Evolutionary conservation across 2,113 vertebrate species (phyloP).

Genomic region (Heterotilapia buettikoferi): DNA sequence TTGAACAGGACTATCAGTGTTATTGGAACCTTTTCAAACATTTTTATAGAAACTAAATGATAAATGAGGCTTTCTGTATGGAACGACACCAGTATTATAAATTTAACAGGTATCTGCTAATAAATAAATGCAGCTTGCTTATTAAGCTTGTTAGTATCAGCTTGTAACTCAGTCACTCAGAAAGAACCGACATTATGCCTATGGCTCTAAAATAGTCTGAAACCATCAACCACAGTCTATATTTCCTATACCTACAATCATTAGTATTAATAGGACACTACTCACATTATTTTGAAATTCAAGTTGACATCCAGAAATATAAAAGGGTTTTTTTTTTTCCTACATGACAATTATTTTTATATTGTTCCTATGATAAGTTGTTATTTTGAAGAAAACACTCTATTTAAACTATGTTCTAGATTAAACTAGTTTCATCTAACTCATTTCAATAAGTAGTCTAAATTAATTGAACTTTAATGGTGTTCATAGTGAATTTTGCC

Average conservation of each 20-base stretch:
- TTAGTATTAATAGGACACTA: neutral
- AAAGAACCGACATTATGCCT: neutral
- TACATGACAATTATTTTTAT: neutral
- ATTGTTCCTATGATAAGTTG: neutral
- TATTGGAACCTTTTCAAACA: neutral
- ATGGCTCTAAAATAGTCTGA: neutral
- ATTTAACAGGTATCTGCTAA: neutral
- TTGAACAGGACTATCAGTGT: accelerated
- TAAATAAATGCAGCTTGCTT: neutral
- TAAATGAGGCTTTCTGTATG: neutral
- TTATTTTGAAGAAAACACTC: neutral
- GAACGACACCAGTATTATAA: neutral
- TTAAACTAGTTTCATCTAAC: neutral
- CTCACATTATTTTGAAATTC: accelerated
- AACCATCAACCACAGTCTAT: neutral
- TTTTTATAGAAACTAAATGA: neutral
- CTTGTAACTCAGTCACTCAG: neutral
- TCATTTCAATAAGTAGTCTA: neutral
- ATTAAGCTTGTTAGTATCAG: neutral
- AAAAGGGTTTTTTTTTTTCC: accelerated
- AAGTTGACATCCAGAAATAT: neutral
- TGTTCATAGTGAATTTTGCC: neutral
- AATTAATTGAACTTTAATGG: neutral
- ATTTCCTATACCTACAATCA: neutral
- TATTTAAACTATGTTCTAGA: neutral